Base-by-base conservation (phyloP, 2,113 vertebrate genomes). In the Myanophis thanlyinensis region DNA sequence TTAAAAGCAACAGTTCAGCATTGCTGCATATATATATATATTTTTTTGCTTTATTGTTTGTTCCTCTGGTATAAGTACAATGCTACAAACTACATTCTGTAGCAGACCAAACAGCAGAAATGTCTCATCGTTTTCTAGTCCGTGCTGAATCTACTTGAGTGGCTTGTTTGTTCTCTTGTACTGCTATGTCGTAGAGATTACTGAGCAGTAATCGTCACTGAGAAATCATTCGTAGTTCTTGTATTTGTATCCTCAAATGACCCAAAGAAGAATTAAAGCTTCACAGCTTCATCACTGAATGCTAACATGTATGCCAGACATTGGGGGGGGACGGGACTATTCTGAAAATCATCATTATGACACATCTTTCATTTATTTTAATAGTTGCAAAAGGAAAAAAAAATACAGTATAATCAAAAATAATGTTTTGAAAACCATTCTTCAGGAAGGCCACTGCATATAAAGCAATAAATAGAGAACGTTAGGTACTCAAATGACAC, bases 171-270 rank as follows among this genome's bases (percentile, higher is more conserved):
- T 89, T 95, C 91, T 95, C 93, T 80, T 94, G 91, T 95, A 94
- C 92, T 89, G 84, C 90, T 93, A 25, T 90, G 95, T 95, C 94
- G 96, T 95, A 80, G 35, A 80, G 73, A 80, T 80, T 44, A 95
- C 91, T 94, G 91, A 97, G 92, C 91, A 95, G 94, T 92, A 85
- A 94, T 93, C 94, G 95, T 95, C 67, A 93, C 52, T 54, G 91
- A 9, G 0, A 86, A 93, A 93, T 56, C 94, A 67, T 94, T 53
- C 44, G 48, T 56, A 91, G 90, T 94, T 95, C 51, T 30, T 49
- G 95, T 35, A 91, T 88, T 87, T 59, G 87, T 91, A 93, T 96
- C 96, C 97, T 96, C 94, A 96, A 67, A 96, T 92, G 94, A 96
- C 94, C 96, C 93, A 92, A 46, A 59, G 59, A 93, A 56, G 47